These are phyloP conservation scores for Brachystomella parvula DNA, from an alignment of 1,140 invertebrate genomes.

Conservation along the genomic window DNA sequence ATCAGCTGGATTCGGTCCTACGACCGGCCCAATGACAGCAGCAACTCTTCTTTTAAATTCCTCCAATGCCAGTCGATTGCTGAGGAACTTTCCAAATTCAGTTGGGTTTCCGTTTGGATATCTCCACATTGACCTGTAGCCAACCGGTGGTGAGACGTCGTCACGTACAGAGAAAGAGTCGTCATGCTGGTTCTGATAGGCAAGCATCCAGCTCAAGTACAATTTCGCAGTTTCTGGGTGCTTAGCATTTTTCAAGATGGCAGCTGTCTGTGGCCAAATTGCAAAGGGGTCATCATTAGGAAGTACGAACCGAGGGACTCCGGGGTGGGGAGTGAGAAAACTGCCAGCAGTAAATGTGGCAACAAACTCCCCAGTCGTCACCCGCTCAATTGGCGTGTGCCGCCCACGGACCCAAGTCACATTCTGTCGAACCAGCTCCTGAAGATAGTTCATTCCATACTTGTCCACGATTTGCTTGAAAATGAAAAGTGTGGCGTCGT, in stretches of 20 bases:
- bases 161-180: conserved; percentile 7
- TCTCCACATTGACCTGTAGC: conserved; percentile 9
- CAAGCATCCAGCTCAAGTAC: conserved; percentile 23
- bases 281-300: conserved; percentile 24
- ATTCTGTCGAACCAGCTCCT: conserved; percentile 10
- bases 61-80: conserved; percentile 1
- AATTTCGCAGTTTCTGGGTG: conserved; percentile 21
- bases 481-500: conserved; percentile 23
- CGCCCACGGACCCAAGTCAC: conserved; percentile 16
- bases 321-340: not conserved
- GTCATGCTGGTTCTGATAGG: conserved; percentile 1
- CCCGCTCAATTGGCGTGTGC: not conserved
- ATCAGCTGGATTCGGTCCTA: not conserved
- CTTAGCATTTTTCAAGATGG: conserved; percentile 22
- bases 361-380: not conserved
- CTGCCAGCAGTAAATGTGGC: conserved; percentile 13
- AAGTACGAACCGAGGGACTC: conserved; percentile 1
- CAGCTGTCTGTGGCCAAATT: conserved; percentile 23
- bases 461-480: conserved; percentile 23
- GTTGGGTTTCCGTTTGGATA: conserved; percentile 19
- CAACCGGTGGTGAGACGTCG: conserved; percentile 13
- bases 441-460: conserved; percentile 20
- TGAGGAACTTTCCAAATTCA: conserved; percentile 14
- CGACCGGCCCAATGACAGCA: conserved; percentile 9
- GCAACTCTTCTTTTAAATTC: conserved; percentile 9